These are phyloP conservation scores for Scomber colias DNA, from an alignment of 2,113 vertebrate genomes.

Conservation along the genomic window DNA sequence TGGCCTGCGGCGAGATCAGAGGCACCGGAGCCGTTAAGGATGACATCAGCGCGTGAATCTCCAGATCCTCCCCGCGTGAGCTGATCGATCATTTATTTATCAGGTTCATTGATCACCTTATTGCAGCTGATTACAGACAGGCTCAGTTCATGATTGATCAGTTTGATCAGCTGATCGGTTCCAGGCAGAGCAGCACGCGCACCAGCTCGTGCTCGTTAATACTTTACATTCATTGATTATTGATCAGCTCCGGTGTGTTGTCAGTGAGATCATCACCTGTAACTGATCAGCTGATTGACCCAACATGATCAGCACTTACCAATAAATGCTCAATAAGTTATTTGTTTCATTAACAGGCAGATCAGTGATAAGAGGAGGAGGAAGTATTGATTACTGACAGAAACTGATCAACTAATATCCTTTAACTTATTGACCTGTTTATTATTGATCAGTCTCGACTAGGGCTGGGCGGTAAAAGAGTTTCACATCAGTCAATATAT, in stretches of 20 bases:
- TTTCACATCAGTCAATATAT: no score
- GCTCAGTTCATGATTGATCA: neutral
- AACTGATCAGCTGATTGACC: neutral
- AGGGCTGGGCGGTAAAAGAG: no score
- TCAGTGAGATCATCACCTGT: neutral
- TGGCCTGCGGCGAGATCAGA: conserved; percentile 56
- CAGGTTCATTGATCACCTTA: conserved; percentile 40
- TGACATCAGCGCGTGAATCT: conserved; percentile 72
- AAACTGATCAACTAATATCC: neutral
- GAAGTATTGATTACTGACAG: neutral
- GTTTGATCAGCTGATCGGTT: neutral
- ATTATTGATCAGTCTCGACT: no score
- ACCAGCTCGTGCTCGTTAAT: neutral
- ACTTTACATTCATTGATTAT: neutral
- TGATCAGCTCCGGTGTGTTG: conserved; percentile 7
- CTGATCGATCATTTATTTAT: conserved; percentile 59
- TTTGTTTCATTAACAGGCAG: neutral
- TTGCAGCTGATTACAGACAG: neutral
- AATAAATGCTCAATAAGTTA: neutral
- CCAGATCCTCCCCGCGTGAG: conserved; percentile 42
- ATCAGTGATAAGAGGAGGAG: no score
- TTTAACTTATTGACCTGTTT: neutral
- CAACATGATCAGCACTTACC: neutral
- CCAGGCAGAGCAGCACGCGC: neutral
- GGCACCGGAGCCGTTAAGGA: conserved; percentile 35